Base-by-base conservation (phyloP, 37 sponge, comb jelly and placozoan genomes). In the Mnemiopsis leidyi region DNA sequence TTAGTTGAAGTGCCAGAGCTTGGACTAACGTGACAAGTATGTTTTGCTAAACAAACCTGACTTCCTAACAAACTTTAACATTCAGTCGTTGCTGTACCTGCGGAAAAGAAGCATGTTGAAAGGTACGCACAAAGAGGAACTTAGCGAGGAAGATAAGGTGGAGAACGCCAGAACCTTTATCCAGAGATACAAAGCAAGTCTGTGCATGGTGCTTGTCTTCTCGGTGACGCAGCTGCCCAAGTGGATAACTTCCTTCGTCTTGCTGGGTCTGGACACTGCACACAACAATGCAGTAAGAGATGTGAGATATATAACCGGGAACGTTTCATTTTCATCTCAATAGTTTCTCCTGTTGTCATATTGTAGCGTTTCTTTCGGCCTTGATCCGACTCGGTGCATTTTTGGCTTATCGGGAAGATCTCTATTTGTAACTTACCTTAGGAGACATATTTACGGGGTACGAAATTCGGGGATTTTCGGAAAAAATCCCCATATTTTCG, bases 151-250 rank as follows among this genome's bases (percentile, higher is more conserved):
- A 25, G 61, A 85, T 1, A 13, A 23, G 35, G 24, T 40, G 1
- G 90, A 85, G 29, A 85, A 85, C 32, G 23, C 61, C 16, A 26
- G 90, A 33, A 85, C 40, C 23, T 85, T 85, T 26, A 40, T 85
- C 24, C 36, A 85, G 29, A 85, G 90, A 26, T 85, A 85, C 61
- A 85, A 85, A 29, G 90, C 90, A 33, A 85, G 90, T 40, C 16
- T 85, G 48, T 85, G 90, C 29, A 85, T 85, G 90, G 90, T 85
- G 90, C 7, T 85, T 5, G 90, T 85, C 13, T 85, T 85, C 61
- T 38, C 61, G 0, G 61, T 85, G 0, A 85, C 90, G 29, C 90
- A 85, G 90, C 29, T 40, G 26, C 90, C 90, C 0, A 85, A 85
- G 61, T 85, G 90, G 90, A 40, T 85, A 0, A 3, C 48, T 2